A percentile compares a stretch with the other conserved stretches of the same genome.
Evolutionary conservation across 2,797 vertebrate species (phyloP).

Genomic region (Leptatherina wallacei): DNA sequence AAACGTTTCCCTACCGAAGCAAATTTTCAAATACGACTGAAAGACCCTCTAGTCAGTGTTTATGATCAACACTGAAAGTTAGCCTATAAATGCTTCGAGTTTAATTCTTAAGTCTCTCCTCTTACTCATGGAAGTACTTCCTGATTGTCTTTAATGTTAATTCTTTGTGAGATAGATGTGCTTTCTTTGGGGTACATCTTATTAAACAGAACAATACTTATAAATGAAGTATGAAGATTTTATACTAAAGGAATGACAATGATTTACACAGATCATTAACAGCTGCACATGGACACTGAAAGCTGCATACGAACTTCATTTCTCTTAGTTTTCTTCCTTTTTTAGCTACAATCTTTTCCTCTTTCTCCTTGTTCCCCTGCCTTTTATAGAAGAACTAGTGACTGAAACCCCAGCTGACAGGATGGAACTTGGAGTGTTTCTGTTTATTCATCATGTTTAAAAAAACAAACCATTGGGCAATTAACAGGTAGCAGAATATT

Average conservation of each 20-base stretch:
- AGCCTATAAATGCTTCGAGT: neutral
- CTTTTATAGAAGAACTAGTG: neutral
- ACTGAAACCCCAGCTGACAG: no score
- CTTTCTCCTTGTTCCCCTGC: neutral
- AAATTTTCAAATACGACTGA: neutral
- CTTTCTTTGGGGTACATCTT: neutral
- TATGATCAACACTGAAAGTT: neutral
- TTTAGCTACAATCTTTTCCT: neutral
- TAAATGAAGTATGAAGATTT: no score
- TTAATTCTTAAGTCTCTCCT: neutral
- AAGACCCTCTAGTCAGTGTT: neutral
- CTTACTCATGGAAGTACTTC: no score
- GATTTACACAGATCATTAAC: neutral
- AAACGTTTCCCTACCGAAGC: slow-evolving; percentile 7
- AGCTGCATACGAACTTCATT: neutral
- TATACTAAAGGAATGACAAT: neutral
- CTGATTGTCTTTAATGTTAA: neutral
- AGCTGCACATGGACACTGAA: neutral
- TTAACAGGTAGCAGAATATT: neutral
- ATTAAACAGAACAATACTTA: neutral
- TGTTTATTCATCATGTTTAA: neutral
- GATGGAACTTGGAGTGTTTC: neutral
- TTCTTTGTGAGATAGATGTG: neutral
- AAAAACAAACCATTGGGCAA: neutral
- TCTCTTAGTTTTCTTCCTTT: neutral